A percentile compares a stretch with the other conserved stretches of the same genome.
These are phyloP conservation scores for Stylophora pistillata DNA, from an alignment of 64 coral and sea anemone genomes.

Conservation along the genomic window DNA sequence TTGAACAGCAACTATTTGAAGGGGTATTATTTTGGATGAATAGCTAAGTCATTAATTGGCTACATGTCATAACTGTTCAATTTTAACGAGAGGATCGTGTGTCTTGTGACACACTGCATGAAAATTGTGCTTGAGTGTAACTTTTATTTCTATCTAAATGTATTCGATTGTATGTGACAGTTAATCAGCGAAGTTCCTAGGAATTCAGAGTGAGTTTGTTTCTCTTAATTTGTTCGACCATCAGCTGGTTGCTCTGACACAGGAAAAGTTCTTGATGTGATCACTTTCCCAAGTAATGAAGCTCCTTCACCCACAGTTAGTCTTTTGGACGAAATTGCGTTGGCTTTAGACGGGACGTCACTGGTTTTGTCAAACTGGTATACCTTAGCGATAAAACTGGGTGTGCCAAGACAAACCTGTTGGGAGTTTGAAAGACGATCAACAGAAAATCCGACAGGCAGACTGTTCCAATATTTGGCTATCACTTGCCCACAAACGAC, in stretches of 20 bases:
- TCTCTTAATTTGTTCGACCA: not conserved
- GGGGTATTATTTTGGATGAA: too few species aligned
- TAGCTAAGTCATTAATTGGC: too few species aligned
- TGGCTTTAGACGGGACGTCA: not conserved
- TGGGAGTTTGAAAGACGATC: slow-evolving; percentile 1
- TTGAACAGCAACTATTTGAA: too few species aligned
- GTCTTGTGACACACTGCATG: too few species aligned
- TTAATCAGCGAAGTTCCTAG: not conserved
- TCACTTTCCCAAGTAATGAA: not conserved
- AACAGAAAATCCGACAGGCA: not conserved
- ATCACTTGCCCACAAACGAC: not conserved
- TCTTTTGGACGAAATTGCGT: slow-evolving; percentile 15
- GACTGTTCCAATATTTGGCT: not conserved
- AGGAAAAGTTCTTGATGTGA: not conserved
- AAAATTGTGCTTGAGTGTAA: too few species aligned
- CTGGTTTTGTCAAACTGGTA: not conserved
- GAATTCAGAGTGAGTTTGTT: not conserved
- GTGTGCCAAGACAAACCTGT: not conserved
- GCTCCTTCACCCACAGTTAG: not conserved
- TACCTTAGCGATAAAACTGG: not conserved
- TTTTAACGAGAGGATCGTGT: too few species aligned
- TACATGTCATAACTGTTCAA: too few species aligned
- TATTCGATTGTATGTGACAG: not conserved
- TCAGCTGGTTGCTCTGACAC: not conserved
- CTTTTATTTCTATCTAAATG: too few species aligned